A percentile compares a stretch with the other conserved stretches of the same genome.
phyloP scores from a whole-genome alignment of 2,797 vertebrate genomes.

The Galagoides demidoff region DNA sequence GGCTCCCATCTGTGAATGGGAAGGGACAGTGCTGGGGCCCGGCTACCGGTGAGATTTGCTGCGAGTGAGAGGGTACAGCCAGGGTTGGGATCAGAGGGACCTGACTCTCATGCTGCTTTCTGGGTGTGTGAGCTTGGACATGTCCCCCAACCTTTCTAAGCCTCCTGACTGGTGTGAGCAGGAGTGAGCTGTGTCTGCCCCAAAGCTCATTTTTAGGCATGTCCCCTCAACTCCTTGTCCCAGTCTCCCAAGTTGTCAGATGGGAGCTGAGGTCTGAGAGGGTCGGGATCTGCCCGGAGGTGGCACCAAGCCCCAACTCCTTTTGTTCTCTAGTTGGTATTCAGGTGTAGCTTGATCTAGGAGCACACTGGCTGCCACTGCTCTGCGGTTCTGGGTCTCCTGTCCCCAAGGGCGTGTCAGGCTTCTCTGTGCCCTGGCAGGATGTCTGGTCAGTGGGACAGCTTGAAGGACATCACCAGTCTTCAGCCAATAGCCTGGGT shows the following conservation, averaged over 20 bases:
- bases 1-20: background rate
- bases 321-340: background rate
- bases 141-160: background rate
- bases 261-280: background rate
- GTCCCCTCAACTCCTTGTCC: background rate
- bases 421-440: background rate
- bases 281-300: background rate
- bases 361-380: background rate
- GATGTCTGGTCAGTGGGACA: background rate
- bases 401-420: too few relatives aligned
- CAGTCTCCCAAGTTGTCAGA: background rate
- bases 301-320: background rate
- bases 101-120: background rate
- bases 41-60: background rate
- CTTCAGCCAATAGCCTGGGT: background rate
- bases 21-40: background rate
- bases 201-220: background rate
- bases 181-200: background rate
- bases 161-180: background rate
- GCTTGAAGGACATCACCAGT: background rate
- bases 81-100: too few relatives aligned
- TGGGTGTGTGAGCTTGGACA: background rate
- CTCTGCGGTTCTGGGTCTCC: background rate
- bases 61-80: accelerated
- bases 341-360: constrained; percentile 10